Evolutionary conservation across 1,140 invertebrate species (phyloP).

Genomic region (Calliopsis andreniformis): DNA sequence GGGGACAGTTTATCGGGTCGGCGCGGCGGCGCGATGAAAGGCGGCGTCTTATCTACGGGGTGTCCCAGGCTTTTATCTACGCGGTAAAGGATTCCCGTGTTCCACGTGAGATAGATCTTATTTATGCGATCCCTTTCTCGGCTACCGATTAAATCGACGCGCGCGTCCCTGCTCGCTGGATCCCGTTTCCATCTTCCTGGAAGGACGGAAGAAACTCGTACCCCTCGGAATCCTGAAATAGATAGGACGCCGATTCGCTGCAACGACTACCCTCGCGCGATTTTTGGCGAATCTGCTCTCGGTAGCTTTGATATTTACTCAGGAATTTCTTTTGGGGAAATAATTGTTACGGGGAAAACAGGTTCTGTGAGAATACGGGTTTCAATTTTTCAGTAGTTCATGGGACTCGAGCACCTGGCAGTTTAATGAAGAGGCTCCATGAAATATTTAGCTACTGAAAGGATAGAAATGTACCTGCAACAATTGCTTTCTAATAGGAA

Average conservation of each 20-base stretch:
- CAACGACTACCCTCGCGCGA: too few species aligned
- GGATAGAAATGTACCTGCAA: too few species aligned
- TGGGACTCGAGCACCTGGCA: too few species aligned
- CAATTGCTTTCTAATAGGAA: background rate
- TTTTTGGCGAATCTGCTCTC: conserved; percentile 3
- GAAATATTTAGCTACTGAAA: background rate
- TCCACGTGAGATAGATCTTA: conserved; percentile 77
- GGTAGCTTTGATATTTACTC: background rate
- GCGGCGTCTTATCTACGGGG: conserved; percentile 73
- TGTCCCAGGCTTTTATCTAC: conserved; percentile 75
- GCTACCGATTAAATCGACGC: conserved; percentile 78
- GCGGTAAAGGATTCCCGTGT: conserved; percentile 81
- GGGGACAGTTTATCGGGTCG: conserved; percentile 56
- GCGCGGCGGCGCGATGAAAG: conserved; percentile 76
- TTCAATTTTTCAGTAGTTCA: too few species aligned
- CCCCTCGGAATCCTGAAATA: conserved; percentile 48
- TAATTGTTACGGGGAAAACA: too few species aligned
- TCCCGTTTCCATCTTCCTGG: conserved; percentile 65
- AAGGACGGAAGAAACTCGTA: conserved; percentile 48
- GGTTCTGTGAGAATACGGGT: too few species aligned
- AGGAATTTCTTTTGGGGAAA: too few species aligned
- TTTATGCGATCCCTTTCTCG: conserved; percentile 76
- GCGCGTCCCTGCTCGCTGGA: conserved; percentile 43
- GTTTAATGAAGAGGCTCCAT: too few species aligned
- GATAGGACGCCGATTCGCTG: conserved; percentile 5